phyloP scores from a whole-genome alignment of 1,140 invertebrate species.

The Drosophila lini region DNA sequence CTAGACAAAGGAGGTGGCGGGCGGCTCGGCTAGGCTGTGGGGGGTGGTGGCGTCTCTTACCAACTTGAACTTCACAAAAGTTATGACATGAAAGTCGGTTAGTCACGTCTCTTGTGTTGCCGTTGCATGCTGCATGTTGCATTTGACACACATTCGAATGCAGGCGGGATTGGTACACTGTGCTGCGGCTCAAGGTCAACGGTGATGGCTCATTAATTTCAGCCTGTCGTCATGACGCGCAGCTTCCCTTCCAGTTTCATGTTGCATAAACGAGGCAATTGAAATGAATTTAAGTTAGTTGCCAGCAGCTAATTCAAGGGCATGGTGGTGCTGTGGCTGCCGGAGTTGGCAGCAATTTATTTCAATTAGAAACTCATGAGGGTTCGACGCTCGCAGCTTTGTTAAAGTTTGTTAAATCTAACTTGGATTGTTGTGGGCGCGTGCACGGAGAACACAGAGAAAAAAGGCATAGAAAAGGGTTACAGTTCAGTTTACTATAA shows the following conservation, averaged over 20 bases:
- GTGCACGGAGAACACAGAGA: constrained; percentile 8
- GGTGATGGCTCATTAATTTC: constrained; percentile 56
- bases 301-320: constrained; percentile 72
- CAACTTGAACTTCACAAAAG: constrained; percentile 79
- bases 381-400: constrained; percentile 25
- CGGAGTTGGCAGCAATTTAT: constrained; percentile 68
- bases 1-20: constrained; percentile 40
- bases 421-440: constrained; percentile 16
- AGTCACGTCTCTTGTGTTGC: constrained; percentile 72
- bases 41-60: constrained; percentile 13
- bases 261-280: constrained; percentile 67
- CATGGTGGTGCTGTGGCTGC: constrained; percentile 46
- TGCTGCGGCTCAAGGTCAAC: constrained; percentile 65
- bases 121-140: constrained; percentile 66
- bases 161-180: constrained; percentile 5
- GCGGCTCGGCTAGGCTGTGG: neutral
- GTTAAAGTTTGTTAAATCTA: constrained; percentile 14
- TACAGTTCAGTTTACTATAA: neutral
- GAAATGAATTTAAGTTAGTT: constrained; percentile 71
- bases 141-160: constrained; percentile 81
- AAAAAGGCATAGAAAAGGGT: neutral
- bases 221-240: constrained; percentile 51
- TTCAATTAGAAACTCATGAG: constrained; percentile 78
- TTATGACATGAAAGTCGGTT: constrained; percentile 83
- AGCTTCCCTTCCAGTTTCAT: constrained; percentile 43